Evolutionary conservation across 2,113 vertebrate genomes (phyloP).

Genomic region (Ellobius talpinus): DNA sequence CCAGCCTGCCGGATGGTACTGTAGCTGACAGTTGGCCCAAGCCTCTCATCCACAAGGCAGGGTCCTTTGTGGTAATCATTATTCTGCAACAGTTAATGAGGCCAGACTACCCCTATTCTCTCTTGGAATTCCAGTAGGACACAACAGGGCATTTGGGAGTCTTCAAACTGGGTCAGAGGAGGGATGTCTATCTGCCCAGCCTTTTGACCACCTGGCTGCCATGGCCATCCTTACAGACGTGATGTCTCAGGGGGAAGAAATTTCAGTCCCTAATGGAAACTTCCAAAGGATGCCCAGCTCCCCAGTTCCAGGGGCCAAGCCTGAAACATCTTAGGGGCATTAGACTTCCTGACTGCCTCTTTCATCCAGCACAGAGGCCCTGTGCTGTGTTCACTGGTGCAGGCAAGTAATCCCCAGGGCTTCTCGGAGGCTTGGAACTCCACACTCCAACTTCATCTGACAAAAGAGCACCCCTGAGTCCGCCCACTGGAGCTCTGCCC

Average conservation of each 20-base stretch:
- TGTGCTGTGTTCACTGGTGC: not conserved
- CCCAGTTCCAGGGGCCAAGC: not conserved
- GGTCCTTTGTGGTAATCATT: not conserved
- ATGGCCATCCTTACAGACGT: not conserved
- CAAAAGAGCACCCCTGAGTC: not conserved
- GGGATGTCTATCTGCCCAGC: not conserved
- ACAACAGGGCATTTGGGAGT: not conserved
- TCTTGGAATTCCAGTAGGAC: constrained; percentile 19
- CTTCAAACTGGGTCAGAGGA: not conserved
- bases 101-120: not conserved
- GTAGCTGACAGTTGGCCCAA: not conserved
- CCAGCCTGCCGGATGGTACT: not conserved
- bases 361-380: not conserved
- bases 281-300: constrained; percentile 25
- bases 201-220: not conserved
- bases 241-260: not conserved
- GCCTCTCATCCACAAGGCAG: not conserved
- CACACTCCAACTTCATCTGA: not conserved
- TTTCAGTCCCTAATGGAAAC: not conserved
- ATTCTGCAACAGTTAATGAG: not conserved
- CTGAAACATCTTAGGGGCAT: not conserved
- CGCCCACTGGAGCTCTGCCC: not conserved
- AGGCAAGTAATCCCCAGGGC: not conserved
- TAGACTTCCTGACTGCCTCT: not conserved
- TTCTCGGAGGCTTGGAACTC: constrained; percentile 5